These are phyloP conservation scores for Cyprinodon brontotheroides DNA, from an alignment of 2,113 vertebrate species.

Conservation along the genomic window DNA sequence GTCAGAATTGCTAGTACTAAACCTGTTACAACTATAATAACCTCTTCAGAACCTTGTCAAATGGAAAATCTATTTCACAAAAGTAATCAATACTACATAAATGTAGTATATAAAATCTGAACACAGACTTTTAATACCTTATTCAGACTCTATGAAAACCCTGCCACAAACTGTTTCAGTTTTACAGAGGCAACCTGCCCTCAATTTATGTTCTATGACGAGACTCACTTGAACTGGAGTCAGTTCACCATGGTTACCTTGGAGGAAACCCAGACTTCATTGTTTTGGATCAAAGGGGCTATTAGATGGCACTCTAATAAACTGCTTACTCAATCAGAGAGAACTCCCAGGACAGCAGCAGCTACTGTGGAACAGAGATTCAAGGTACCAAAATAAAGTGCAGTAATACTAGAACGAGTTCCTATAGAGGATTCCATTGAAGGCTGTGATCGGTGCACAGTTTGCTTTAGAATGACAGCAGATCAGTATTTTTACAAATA, in stretches of 20 bases:
- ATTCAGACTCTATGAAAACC: neutral
- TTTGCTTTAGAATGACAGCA: neutral
- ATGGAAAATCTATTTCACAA: too few relatives aligned
- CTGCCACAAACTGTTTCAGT: neutral
- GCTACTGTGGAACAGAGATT: neutral
- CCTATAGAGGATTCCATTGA: neutral
- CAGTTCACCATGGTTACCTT: neutral
- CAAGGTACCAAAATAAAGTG: neutral
- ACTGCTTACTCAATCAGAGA: neutral
- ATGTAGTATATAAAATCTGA: too few relatives aligned
- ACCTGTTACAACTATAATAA: too few relatives aligned
- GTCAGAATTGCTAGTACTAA: too few relatives aligned
- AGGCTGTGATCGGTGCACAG: neutral
- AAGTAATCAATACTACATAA: too few relatives aligned
- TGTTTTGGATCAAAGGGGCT: neutral
- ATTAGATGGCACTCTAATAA: neutral
- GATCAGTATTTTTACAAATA: neutral
- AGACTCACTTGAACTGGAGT: neutral
- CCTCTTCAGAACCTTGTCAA: too few relatives aligned
- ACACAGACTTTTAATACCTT: neutral
- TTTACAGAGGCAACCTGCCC: neutral
- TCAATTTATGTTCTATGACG: neutral
- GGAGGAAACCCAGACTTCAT: neutral
- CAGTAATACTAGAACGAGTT: neutral
- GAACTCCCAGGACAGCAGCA: neutral